Evolutionary conservation across 2,113 vertebrate genomes (phyloP).

Genomic region (Platysteira castanea): DNA sequence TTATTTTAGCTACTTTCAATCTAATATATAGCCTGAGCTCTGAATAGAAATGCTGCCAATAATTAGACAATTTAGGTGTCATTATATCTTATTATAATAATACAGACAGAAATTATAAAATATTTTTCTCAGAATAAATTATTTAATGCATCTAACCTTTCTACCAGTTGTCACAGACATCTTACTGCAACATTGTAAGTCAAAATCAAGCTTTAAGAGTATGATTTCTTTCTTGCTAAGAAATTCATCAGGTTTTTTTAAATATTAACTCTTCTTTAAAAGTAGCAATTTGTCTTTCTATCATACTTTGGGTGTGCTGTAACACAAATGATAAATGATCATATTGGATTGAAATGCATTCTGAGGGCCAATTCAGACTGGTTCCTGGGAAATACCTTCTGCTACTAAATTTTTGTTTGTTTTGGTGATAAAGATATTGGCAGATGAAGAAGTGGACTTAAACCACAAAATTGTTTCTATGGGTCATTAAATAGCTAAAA

Average conservation of each 20-base stretch:
- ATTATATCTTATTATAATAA: neutral
- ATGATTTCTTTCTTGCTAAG: neutral
- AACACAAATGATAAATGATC: neutral
- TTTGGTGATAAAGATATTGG: neutral
- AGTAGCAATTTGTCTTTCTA: neutral
- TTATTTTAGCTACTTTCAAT: neutral
- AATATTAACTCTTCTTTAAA: neutral
- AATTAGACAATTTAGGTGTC: neutral
- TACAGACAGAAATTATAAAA: neutral
- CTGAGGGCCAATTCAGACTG: neutral
- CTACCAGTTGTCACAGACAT: neutral
- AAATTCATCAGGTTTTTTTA: fast-evolving
- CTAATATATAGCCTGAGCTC: neutral
- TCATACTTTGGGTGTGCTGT: neutral
- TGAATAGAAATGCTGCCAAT: neutral
- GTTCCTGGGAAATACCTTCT: neutral
- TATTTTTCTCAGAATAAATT: neutral
- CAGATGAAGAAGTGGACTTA: neutral
- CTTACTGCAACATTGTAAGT: neutral
- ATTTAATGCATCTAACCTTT: neutral
- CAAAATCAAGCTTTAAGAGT: neutral
- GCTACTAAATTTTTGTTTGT: neutral
- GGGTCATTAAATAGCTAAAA: neutral
- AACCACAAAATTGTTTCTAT: neutral
- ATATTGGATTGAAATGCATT: neutral